Conservation (phyloP, 2,797 vertebrate species). For the Lacerta viridis region DNA sequence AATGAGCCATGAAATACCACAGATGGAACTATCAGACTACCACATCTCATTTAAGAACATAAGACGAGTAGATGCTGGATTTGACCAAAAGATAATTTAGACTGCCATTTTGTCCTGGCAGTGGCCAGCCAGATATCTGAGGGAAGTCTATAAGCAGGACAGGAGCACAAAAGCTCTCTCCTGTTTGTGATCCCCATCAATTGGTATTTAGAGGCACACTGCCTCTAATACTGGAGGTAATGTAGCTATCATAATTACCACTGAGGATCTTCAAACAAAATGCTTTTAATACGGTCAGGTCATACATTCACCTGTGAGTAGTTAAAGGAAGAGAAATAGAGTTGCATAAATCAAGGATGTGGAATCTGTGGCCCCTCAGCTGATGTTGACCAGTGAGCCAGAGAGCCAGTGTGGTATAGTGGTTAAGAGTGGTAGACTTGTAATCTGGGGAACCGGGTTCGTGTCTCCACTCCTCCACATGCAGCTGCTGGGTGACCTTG, state of each 20-base stretch:
- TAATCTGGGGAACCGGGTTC: no score
- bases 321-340: background rate
- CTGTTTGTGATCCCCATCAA: background rate
- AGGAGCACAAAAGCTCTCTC: background rate
- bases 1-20: background rate
- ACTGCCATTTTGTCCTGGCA: background rate
- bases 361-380: no score
- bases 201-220: background rate
- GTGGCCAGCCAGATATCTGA: background rate
- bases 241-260: background rate
- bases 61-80: background rate
- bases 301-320: background rate
- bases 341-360: no score
- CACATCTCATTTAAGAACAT: background rate
- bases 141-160: background rate
- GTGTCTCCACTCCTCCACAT: no score
- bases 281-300: background rate
- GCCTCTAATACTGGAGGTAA: background rate
- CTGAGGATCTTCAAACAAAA: background rate
- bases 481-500: no score
- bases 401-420: no score
- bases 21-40: background rate
- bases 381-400: no score
- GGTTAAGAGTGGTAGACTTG: no score
- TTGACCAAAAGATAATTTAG: background rate